Percentiles rank a stretch among this genome's conserved stretches.
phyloP scores from a whole-genome alignment of 2,888 invertebrate species.

The Drosophila putrida region DNA sequence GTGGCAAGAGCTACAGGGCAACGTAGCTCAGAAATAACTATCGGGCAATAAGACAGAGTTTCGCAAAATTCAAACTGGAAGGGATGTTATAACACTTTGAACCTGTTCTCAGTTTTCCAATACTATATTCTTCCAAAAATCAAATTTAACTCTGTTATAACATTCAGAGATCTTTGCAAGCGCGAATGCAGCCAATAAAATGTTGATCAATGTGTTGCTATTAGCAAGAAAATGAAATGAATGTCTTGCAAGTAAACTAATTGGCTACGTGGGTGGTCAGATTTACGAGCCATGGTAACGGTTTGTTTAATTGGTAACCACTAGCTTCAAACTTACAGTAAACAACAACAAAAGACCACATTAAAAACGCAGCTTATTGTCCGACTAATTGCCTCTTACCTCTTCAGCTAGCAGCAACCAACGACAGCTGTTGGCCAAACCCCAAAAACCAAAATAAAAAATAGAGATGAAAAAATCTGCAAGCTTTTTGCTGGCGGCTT shows the following conservation, averaged over 20 bases:
- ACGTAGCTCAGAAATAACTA: too few relatives aligned
- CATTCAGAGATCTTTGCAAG: too few relatives aligned
- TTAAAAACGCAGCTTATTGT: slow-evolving; percentile 53
- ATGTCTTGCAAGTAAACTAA: slow-evolving; percentile 34
- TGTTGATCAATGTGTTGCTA: slow-evolving; percentile 7
- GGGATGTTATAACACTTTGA: too few relatives aligned
- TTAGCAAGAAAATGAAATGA: slow-evolving; percentile 1
- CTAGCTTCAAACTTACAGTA: not conserved
- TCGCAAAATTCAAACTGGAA: too few relatives aligned
- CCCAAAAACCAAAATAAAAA: slow-evolving; percentile 2
- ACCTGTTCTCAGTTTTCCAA: too few relatives aligned
- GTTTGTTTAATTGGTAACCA: slow-evolving; percentile 21
- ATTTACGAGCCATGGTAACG: not conserved
- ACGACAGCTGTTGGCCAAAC: slow-evolving; percentile 6
- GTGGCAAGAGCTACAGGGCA: too few relatives aligned
- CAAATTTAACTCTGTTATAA: too few relatives aligned
- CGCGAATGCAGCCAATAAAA: not conserved
- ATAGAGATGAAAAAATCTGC: slow-evolving; percentile 8
- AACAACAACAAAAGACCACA: slow-evolving; percentile 15
- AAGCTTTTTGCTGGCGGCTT: slow-evolving; percentile 3
- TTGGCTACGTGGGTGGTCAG: slow-evolving; percentile 59
- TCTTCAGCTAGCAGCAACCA: slow-evolving; percentile 1
- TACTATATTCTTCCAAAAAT: too few relatives aligned
- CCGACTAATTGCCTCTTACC: slow-evolving; percentile 42
- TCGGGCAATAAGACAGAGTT: too few relatives aligned